These are phyloP conservation scores for Odontocolon sp. DNA, from an alignment of 2,888 invertebrate species.

Conservation along the genomic window DNA sequence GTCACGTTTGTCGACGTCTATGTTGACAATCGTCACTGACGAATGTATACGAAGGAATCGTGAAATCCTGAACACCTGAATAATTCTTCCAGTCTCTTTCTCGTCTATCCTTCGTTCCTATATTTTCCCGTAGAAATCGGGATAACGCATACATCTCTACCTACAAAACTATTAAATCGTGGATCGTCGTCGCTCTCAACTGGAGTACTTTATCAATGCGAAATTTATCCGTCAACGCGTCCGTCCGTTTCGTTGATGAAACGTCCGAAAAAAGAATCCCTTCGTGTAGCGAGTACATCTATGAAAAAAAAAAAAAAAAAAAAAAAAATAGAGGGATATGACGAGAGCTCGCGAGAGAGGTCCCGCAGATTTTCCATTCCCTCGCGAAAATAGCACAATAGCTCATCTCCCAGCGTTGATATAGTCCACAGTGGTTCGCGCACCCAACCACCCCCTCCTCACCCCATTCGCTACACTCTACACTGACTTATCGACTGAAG, in stretches of 20 bases:
- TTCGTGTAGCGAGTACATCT: constrained; percentile 4
- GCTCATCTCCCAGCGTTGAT: constrained; percentile 79
- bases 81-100: constrained; percentile 41
- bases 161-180: neutral
- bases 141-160: neutral
- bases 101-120: neutral
- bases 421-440: constrained; percentile 69
- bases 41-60: constrained; percentile 16
- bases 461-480: constrained; percentile 32
- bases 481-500: constrained; percentile 80
- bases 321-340: constrained; percentile 29
- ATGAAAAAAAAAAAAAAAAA: constrained; percentile 6
- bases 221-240: constrained; percentile 59
- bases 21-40: neutral
- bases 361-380: constrained; percentile 72
- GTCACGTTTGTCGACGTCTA: too few relatives aligned
- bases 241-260: constrained; percentile 57
- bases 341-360: constrained; percentile 53
- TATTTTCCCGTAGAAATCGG: constrained; percentile 9
- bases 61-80: constrained; percentile 35
- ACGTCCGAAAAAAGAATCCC: constrained; percentile 42
- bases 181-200: constrained; percentile 21
- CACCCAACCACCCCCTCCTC: constrained; percentile 22
- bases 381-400: constrained; percentile 79
- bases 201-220: constrained; percentile 52